These are phyloP conservation scores for Siphlonurus alternatus DNA, from an alignment of 2,888 invertebrate genomes.

Conservation along the genomic window DNA sequence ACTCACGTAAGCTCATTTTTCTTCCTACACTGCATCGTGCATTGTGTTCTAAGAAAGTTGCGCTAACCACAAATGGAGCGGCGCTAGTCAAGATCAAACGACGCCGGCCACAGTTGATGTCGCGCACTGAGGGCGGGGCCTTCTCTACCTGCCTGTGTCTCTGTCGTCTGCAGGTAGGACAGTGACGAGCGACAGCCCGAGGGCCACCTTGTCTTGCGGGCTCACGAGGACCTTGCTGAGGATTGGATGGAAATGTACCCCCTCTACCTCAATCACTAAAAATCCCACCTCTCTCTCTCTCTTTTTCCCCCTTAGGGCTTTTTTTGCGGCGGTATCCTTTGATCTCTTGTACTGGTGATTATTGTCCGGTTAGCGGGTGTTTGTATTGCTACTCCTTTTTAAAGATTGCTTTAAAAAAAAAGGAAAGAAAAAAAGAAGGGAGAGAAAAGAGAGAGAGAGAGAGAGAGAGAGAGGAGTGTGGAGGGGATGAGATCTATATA, in stretches of 20 bases:
- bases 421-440: no score
- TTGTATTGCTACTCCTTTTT: conserved; percentile 6
- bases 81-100: background rate
- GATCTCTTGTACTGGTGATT: conserved; percentile 4
- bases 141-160: background rate
- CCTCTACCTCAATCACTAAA: background rate
- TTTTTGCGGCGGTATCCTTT: conserved; percentile 2
- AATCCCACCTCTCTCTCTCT: background rate
- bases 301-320: background rate
- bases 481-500: background rate
- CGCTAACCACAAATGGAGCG: background rate
- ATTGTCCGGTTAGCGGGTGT: conserved; percentile 7
- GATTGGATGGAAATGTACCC: background rate
- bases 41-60: background rate
- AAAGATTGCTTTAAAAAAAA: no score
- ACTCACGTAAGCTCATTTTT: background rate
- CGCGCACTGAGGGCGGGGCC: background rate
- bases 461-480: background rate
- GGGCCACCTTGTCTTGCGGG: background rate
- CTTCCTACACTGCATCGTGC: background rate
- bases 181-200: background rate
- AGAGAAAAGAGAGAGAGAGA: background rate
- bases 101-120: background rate
- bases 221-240: background rate
- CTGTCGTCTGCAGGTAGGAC: no score